Conservation (phyloP, 2,888 invertebrate species). For the Thymelicus acteon region DNA sequence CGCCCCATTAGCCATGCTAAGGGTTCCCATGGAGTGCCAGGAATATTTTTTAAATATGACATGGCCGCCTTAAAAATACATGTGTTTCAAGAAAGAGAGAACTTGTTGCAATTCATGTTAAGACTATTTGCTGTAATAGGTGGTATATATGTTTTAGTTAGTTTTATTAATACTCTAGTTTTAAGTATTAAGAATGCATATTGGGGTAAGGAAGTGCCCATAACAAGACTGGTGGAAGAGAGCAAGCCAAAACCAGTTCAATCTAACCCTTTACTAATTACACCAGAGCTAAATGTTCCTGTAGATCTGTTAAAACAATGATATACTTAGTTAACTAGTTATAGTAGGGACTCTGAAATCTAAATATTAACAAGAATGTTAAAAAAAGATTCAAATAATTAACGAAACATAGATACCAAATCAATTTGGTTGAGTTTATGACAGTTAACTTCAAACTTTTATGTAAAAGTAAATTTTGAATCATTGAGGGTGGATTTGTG, state of each 20-base stretch:
- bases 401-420: background rate
- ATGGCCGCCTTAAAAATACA: slow-evolving; percentile 95
- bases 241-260: slow-evolving; percentile 47
- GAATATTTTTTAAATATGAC: slow-evolving; percentile 98
- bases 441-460: no score
- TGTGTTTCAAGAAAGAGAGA: slow-evolving; percentile 91
- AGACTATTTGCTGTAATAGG: slow-evolving; percentile 96
- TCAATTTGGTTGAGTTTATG: no score
- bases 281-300: slow-evolving; percentile 68
- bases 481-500: no score
- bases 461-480: no score
- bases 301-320: slow-evolving; percentile 69
- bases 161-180: slow-evolving; percentile 75
- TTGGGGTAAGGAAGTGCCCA: slow-evolving; percentile 49
- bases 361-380: background rate
- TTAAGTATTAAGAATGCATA: slow-evolving; percentile 56
- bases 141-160: slow-evolving; percentile 95
- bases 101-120: slow-evolving; percentile 91
- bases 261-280: slow-evolving; percentile 63
- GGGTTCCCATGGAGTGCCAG: slow-evolving; percentile 97
- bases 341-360: background rate
- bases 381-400: background rate
- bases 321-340: slow-evolving; percentile 45
- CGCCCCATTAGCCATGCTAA: slow-evolving; percentile 87
- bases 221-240: slow-evolving; percentile 46